phyloP scores from a whole-genome alignment of 2,888 invertebrate genomes.

The Pristionchus arcanus region DNA sequence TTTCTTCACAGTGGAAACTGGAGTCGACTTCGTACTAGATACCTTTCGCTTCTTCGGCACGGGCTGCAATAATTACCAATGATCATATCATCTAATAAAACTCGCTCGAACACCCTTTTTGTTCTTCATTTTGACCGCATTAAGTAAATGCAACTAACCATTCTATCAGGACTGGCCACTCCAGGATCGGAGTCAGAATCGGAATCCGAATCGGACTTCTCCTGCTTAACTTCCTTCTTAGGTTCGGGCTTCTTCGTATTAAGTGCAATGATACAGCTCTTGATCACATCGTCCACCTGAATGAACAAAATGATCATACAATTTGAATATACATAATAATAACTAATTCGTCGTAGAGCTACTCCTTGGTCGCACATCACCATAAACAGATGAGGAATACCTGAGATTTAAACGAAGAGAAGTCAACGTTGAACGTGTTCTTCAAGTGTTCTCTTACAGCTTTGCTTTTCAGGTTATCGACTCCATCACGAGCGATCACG shows the following conservation, averaged over 20 bases:
- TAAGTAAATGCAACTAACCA: neutral
- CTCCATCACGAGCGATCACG: neutral
- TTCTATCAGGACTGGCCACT: constrained; percentile 12
- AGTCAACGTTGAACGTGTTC: constrained; percentile 49
- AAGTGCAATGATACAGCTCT: neutral
- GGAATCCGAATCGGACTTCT: neutral
- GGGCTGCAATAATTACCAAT: neutral
- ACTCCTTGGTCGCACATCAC: neutral
- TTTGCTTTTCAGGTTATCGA: constrained; percentile 36
- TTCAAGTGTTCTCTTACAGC: constrained; percentile 42
- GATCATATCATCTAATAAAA: neutral
- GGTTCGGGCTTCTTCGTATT: constrained; percentile 6
- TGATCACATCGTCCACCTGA: constrained; percentile 47
- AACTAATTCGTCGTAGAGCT: neutral
- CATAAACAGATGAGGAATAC: neutral
- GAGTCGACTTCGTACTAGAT: neutral
- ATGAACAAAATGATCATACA: neutral
- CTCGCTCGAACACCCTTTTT: neutral
- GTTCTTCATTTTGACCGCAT: neutral
- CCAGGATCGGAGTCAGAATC: constrained; percentile 49
- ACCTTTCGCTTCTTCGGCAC: constrained; percentile 4
- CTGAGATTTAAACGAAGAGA: constrained; percentile 28
- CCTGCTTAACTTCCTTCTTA: constrained; percentile 32
- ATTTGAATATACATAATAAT: neutral
- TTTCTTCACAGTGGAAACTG: neutral